A percentile compares a stretch with the other conserved stretches of the same genome.
These are phyloP conservation scores for Platysternon megacephalum DNA, from an alignment of 2,113 vertebrate genomes.

Conservation along the genomic window DNA sequence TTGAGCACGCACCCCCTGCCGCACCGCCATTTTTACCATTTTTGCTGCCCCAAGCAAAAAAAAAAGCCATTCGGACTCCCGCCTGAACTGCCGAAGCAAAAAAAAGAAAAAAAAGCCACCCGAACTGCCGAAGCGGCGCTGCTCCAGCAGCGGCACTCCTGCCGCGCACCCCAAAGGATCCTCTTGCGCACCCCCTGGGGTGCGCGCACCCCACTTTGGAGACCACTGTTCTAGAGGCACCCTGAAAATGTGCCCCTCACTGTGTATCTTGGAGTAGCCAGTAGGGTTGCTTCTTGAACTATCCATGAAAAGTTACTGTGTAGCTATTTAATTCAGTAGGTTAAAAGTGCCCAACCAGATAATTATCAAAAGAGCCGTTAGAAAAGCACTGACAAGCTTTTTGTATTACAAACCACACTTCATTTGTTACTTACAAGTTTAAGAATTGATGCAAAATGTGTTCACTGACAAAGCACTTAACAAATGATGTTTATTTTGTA, in stretches of 20 bases:
- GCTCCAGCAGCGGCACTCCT: too few relatives aligned
- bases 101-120: too few relatives aligned
- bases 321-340: constrained; percentile 56
- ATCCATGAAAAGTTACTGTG: constrained; percentile 57
- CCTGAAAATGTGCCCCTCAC: constrained; percentile 52
- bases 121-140: too few relatives aligned
- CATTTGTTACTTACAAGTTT: constrained; percentile 37
- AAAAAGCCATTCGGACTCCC: too few relatives aligned
- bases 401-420: constrained; percentile 38
- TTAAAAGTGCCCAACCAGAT: constrained; percentile 21
- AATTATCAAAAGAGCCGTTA: constrained; percentile 42
- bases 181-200: too few relatives aligned
- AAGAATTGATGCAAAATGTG: constrained; percentile 38
- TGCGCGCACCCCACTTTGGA: too few relatives aligned
- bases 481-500: constrained; percentile 55
- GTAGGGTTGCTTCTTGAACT: constrained; percentile 39
- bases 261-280: constrained; percentile 69
- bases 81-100: too few relatives aligned
- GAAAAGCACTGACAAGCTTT: constrained; percentile 61
- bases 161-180: too few relatives aligned
- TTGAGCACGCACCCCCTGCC: too few relatives aligned
- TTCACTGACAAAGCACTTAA: constrained; percentile 43
- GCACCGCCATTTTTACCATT: too few relatives aligned
- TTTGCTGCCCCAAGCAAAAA: too few relatives aligned
- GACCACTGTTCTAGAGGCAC: too few relatives aligned